Evolutionary conservation across 2,113 vertebrate genomes (phyloP).

Genomic region (Emydura subglobosa): DNA sequence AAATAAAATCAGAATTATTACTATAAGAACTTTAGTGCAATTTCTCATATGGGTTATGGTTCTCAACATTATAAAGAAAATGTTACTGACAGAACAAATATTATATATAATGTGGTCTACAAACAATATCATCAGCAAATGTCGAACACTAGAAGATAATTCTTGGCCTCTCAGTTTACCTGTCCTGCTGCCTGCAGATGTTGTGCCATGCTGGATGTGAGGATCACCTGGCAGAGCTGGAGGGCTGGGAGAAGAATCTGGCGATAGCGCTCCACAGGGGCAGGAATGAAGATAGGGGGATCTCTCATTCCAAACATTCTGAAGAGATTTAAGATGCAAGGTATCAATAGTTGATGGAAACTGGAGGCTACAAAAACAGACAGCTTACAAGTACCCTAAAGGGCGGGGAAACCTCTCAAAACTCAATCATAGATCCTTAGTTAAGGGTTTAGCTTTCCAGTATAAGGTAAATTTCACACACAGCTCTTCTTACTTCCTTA

Average conservation of each 20-base stretch:
- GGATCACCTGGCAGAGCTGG: constrained; percentile 92
- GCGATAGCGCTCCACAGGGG: constrained; percentile 91
- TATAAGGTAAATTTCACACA: background rate
- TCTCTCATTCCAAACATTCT: constrained; percentile 89
- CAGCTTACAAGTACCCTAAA: background rate
- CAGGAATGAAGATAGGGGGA: constrained; percentile 91
- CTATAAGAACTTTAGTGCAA: background rate
- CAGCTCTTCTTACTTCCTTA: background rate
- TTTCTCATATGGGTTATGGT: background rate
- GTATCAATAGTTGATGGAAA: background rate
- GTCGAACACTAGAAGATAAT: background rate
- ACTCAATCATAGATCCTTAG: background rate
- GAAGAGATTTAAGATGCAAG: background rate
- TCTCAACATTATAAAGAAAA: background rate
- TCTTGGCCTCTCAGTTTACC: constrained; percentile 70
- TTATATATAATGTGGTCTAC: background rate
- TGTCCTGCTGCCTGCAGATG: constrained; percentile 96
- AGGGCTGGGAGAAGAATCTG: constrained; percentile 95
- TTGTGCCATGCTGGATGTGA: constrained; percentile 93
- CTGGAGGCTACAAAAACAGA: background rate
- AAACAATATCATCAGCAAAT: background rate
- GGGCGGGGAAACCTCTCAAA: background rate
- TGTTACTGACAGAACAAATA: background rate
- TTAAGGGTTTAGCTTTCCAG: background rate
- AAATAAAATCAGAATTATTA: background rate